Evolutionary conservation across 2,888 invertebrate species (phyloP).

Genomic region (Chironomus tentans): DNA sequence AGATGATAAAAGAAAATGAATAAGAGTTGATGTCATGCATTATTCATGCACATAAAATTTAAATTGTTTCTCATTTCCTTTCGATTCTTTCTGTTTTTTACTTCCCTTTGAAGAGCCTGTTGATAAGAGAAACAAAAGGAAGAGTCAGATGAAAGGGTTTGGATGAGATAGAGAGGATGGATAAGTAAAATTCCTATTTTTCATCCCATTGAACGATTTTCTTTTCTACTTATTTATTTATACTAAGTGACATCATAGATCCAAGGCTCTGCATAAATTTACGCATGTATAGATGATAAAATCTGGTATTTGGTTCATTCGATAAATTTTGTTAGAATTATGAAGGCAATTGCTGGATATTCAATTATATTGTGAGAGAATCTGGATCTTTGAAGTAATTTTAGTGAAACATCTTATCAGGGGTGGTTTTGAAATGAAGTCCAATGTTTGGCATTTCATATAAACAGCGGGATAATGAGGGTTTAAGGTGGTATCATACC

Average conservation of each 20-base stretch:
- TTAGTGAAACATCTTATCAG: too few species aligned
- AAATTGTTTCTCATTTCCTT: not conserved
- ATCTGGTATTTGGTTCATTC: too few species aligned
- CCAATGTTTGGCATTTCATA: too few species aligned
- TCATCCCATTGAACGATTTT: not conserved
- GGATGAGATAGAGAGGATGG: not conserved
- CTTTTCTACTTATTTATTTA: not conserved
- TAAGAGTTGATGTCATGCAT: not conserved
- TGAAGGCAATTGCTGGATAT: too few species aligned
- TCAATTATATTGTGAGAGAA: too few species aligned
- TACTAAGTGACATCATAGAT: not conserved
- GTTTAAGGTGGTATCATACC: too few species aligned
- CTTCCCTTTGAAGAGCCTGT: not conserved
- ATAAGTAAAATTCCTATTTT: not conserved
- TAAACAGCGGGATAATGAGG: too few species aligned
- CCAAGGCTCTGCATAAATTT: not conserved
- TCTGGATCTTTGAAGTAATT: too few species aligned
- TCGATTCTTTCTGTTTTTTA: too few species aligned
- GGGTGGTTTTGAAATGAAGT: too few species aligned
- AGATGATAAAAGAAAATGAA: not conserved
- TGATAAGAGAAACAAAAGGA: not conserved
- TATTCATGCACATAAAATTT: conserved; percentile 24
- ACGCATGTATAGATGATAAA: not conserved
- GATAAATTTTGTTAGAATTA: too few species aligned
- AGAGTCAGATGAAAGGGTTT: not conserved